A percentile compares a stretch with the other conserved stretches of the same genome.
Evolutionary conservation across 2,797 vertebrate genomes (phyloP).

Genomic region (Morelia viridis): DNA sequence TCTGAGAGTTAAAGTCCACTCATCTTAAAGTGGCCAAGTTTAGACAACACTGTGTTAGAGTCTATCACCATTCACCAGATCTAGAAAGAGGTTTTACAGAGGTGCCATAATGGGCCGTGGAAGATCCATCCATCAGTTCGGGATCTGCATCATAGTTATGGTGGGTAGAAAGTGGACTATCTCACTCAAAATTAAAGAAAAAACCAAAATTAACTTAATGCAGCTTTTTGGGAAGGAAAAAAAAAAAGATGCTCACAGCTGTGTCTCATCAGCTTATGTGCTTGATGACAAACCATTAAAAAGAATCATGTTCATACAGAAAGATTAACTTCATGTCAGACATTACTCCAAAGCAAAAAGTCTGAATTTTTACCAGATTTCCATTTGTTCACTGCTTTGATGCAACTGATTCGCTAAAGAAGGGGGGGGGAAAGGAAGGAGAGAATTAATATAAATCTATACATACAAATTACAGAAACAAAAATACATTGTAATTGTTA

Average conservation of each 20-base stretch:
- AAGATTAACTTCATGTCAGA: background rate
- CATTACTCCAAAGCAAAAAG: slow-evolving; percentile 43
- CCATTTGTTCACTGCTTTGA: slow-evolving; percentile 76
- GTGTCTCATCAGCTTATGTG: background rate
- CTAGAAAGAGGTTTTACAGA: background rate
- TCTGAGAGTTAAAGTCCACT: too few species aligned
- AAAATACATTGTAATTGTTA: background rate
- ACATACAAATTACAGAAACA: background rate
- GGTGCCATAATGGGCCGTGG: background rate
- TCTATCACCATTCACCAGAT: background rate
- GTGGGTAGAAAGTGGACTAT: background rate
- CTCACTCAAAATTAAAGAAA: background rate
- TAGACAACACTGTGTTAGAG: too few species aligned
- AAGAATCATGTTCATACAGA: background rate
- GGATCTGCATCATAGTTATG: background rate
- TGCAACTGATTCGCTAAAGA: slow-evolving; percentile 88
- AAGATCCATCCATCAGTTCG: background rate
- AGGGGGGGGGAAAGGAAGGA: slow-evolving; percentile 33
- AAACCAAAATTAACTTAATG: background rate
- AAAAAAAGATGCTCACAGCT: background rate
- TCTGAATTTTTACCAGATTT: slow-evolving; percentile 79
- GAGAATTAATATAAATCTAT: slow-evolving; percentile 39
- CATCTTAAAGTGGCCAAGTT: too few species aligned
- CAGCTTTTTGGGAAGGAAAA: background rate
- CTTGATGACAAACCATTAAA: background rate